Evolutionary conservation across 2,113 vertebrate species (phyloP).

Genomic region (Lota lota): DNA sequence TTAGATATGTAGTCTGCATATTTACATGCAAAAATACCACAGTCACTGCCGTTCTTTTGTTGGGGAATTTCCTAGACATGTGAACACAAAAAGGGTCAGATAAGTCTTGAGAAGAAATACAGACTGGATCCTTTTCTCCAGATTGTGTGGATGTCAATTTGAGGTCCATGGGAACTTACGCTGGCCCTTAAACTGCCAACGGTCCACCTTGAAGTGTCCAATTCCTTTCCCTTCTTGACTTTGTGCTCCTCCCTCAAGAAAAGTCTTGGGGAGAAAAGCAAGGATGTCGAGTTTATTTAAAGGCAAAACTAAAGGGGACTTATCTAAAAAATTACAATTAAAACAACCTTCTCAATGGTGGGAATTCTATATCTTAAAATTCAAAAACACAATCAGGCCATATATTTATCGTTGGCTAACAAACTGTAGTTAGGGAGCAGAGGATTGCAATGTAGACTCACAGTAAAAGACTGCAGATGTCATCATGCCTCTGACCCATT

Average conservation of each 20-base stretch:
- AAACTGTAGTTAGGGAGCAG: background rate
- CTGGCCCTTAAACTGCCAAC: constrained; percentile 75
- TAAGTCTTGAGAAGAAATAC: background rate
- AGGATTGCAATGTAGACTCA: constrained; percentile 68
- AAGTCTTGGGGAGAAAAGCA: constrained; percentile 63
- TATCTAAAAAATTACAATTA: background rate
- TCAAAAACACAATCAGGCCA: background rate
- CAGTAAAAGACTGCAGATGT: constrained; percentile 82
- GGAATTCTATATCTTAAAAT: background rate
- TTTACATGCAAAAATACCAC: constrained; percentile 92
- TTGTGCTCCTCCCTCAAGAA: constrained; percentile 88
- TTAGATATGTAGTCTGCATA: constrained; percentile 86
- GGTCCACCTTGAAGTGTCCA: constrained; percentile 82
- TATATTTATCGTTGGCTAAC: too few relatives aligned
- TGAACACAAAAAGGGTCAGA: background rate
- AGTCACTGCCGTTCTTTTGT: constrained; percentile 88
- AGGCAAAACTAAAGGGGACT: background rate
- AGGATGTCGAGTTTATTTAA: background rate
- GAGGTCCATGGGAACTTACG: constrained; percentile 61
- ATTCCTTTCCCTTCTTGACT: constrained; percentile 80
- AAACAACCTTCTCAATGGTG: background rate
- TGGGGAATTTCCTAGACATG: constrained; percentile 86
- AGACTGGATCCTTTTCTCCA: background rate
- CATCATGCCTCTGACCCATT: constrained; percentile 80
- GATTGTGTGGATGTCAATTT: background rate